Evolutionary conservation across 1,140 invertebrate species (phyloP), one percentile per base, ranked within the genome.

Genomic region (Galleria mellonella): DNA sequence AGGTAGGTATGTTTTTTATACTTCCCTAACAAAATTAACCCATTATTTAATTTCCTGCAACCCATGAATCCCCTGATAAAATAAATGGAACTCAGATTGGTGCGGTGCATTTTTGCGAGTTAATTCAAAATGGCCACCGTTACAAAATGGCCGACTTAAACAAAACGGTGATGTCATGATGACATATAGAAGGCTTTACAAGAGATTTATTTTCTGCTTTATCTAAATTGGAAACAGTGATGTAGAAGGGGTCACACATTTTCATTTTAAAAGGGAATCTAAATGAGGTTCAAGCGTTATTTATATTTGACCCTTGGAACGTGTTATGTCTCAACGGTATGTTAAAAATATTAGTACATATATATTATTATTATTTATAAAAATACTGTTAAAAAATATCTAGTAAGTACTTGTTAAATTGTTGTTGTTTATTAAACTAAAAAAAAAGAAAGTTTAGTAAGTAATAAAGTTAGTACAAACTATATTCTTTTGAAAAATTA

Each of bases 21-120:
- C 6, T 23, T 23, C 17, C 17, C 2, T 23, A 23, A 23, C 17
- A 23, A 23, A 23, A 23, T 23, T 3, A 3, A 23, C 6, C 6
- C 2, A 6, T 6, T 23, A 23, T 3, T 3, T 23, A 6, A 6
- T 6, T 23, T 2, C 17, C 17, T 23, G 17, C 17, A 31, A 4
- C 30, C 5, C 32, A 14, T 8, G 10, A 14, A 6, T 23, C 32
- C 32, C 12, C 32, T 33, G 32, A 33, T 14, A 15, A 65, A 58
- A 68, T 71, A 68, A 71, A 61, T 68, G 59, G 56, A 48, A 39
- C 50, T 53, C 55, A 59, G 43, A 62, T 62, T 63, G 56, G 60
- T 62, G 49, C 49, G 43, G 43, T 62, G 46, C 51, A 62, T 64
- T 68, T 63, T 67, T 57, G 50, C 38, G 42, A 35, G 32, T 35